Base-by-base conservation (phyloP, 2,797 vertebrate species). In the Notolabrus celidotus region DNA sequence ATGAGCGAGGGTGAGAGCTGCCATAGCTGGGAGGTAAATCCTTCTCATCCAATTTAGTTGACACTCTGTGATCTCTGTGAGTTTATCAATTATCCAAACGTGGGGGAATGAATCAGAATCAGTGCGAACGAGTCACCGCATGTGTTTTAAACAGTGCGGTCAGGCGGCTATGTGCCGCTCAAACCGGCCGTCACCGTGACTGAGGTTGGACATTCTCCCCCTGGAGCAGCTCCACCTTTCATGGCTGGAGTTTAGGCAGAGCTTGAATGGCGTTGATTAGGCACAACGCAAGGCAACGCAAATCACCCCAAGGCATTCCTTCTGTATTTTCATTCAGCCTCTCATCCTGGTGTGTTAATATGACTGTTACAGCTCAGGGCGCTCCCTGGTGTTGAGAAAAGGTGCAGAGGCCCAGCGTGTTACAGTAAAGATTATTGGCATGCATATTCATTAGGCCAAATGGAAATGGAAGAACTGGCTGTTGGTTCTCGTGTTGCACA, bases 241-340 rank as follows among this genome's bases (percentile, higher is more conserved):
- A 55, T 27, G 34, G 4, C 31, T 4, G 11, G 23, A 77, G 70
- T 56, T 62, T 43, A 20, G 33, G 41, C 11, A 5, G 9, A 54
- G 51, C 39, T 67, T 62, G 25, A 54, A 57, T 62, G 17, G 29
- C 9, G 27, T 65, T 77, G 64, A 87, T 87, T 60, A 77, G 77
- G 79, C 67, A 20, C 14, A 76, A 72, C 55, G 62, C 10, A 1
- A 47, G 20, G 10, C 65, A 63, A 57, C 71, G 46, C 47, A 42
- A 54, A 53, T 61, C 63, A 62, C 62, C 77, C 55, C 9, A 11
- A 61, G 85, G 78, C 64, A 7, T 57, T 58, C 61, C 41, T 57
- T 34, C 64, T 76, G 65, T 78, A 53, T 82, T 88, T 87, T 70
- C 61, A 88, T 86, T 87, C 68, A 77, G 75, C 67, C 68, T 82